Evolutionary conservation across 2,113 vertebrate genomes (phyloP).

Genomic region (Spermophilus dauricus): DNA sequence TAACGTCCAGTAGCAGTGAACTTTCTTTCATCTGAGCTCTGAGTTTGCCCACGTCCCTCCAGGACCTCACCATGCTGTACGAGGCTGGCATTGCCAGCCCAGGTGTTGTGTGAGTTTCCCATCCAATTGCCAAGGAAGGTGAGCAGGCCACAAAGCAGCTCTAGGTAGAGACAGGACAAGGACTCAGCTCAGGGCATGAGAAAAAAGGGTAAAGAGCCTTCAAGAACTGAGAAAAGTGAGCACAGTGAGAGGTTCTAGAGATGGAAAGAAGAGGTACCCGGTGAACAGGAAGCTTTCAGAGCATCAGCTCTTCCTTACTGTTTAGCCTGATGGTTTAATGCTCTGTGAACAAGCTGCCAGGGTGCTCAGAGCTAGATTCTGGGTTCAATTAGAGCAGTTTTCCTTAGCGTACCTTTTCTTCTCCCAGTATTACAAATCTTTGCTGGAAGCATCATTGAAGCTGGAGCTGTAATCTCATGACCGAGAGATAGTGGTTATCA

Average conservation of each 20-base stretch:
- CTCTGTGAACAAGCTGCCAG: neutral
- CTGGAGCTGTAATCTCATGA: neutral
- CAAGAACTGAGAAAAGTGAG: neutral
- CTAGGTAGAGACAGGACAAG: neutral
- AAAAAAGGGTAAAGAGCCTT: neutral
- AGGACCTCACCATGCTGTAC: no score
- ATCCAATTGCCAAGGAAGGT: neutral
- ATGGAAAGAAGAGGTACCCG: neutral
- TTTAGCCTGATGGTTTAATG: neutral
- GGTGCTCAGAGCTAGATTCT: neutral
- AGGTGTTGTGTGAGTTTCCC: neutral
- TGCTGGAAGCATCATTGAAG: neutral
- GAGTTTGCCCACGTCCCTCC: no score
- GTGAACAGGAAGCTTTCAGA: neutral
- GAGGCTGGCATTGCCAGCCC: neutral
- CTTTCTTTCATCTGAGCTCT: neutral
- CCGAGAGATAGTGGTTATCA: neutral
- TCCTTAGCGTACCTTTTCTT: neutral
- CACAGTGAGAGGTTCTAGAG: neutral
- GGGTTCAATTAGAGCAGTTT: neutral
- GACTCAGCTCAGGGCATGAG: neutral
- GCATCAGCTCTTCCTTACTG: neutral
- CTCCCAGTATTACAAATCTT: neutral
- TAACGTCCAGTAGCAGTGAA: accelerated
- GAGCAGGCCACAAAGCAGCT: neutral